Percentiles rank a stretch among this genome's conserved stretches.
These are phyloP conservation scores for Mnemiopsis leidyi DNA, from an alignment of 37 sponge, comb jelly and placozoan species.

Conservation along the genomic window DNA sequence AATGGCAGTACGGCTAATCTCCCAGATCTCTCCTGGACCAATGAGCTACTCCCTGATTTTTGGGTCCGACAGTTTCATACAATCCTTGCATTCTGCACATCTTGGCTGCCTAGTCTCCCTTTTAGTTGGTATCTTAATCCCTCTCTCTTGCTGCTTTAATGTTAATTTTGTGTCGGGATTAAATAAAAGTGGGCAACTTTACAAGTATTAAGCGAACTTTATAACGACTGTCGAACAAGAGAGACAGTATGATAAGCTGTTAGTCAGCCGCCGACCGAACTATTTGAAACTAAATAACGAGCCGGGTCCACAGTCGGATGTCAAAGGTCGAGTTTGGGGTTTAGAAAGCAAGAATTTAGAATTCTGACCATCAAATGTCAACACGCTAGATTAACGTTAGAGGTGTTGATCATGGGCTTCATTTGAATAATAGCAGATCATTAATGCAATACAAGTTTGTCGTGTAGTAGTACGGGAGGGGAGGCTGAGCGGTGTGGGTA, in stretches of 20 bases:
- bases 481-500: background rate
- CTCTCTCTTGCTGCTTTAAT: no score
- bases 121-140: no score
- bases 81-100: background rate
- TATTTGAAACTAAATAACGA: background rate
- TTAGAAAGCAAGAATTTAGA: background rate
- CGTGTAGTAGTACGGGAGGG: background rate
- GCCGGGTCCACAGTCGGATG: no score
- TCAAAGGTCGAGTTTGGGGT: background rate
- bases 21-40: background rate
- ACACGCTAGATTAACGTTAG: slow-evolving; percentile 1
- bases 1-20: background rate
- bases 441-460: background rate
- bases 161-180: background rate
- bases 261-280: background rate
- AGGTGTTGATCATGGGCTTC: slow-evolving; percentile 34
- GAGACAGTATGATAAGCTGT: background rate
- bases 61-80: background rate
- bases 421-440: slow-evolving; percentile 37
- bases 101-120: background rate
- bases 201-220: no score
- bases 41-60: background rate
- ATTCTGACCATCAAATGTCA: slow-evolving; percentile 38
- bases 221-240: background rate
- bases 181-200: background rate